A percentile compares a stretch with the other conserved stretches of the same genome.
Conservation (phyloP, 2,888 invertebrate species). For the Diaperis boleti region DNA sequence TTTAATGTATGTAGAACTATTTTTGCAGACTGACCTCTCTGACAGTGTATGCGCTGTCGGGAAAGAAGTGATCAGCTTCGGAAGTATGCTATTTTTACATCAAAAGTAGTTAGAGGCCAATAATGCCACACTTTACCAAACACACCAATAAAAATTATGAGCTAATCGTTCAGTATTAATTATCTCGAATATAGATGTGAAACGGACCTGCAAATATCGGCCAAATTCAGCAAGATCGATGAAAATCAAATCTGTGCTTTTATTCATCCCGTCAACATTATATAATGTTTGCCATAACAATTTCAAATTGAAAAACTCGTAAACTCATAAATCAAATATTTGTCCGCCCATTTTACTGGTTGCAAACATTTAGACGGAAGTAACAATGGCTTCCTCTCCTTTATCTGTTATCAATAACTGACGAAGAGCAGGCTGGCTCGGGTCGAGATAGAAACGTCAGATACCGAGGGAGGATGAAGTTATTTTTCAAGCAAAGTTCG, state of each 20-base stretch:
- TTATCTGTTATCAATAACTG: constrained; percentile 57
- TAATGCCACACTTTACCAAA: too few relatives aligned
- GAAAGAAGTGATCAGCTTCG: too few relatives aligned
- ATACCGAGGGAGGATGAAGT: constrained; percentile 41
- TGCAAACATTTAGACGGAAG: constrained; percentile 55
- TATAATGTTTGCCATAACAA: constrained; percentile 50
- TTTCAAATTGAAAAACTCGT: constrained; percentile 52
- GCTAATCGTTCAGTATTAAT: too few relatives aligned
- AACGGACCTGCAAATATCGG: too few relatives aligned
- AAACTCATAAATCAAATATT: constrained; percentile 55
- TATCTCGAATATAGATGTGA: too few relatives aligned
- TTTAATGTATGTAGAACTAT: too few relatives aligned
- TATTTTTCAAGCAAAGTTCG: constrained; percentile 34
- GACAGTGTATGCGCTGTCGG: too few relatives aligned
- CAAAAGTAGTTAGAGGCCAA: too few relatives aligned
- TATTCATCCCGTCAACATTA: constrained; percentile 32
- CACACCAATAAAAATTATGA: too few relatives aligned
- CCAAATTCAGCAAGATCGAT: too few relatives aligned
- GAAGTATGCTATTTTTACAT: too few relatives aligned
- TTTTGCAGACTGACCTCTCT: too few relatives aligned
- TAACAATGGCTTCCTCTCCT: constrained; percentile 54
- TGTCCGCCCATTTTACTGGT: constrained; percentile 53
- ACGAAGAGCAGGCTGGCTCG: constrained; percentile 49
- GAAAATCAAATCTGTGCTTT: constrained; percentile 33
- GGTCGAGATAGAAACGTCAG: constrained; percentile 49